Conservation (phyloP, 2,113 vertebrate genomes). For the Trogon surrucura region DNA sequence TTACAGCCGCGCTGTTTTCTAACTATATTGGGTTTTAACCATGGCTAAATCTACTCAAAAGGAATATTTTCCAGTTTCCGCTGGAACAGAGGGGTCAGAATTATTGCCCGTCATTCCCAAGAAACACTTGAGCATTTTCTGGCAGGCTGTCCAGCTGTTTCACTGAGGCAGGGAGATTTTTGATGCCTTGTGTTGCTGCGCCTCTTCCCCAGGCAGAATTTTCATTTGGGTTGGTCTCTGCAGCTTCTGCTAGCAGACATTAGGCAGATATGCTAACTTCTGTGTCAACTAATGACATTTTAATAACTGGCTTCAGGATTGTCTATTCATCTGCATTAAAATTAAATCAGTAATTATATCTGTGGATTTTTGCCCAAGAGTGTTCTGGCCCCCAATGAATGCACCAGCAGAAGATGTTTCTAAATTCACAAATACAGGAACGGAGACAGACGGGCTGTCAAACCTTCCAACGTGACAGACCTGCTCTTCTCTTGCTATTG, state of each 20-base stretch:
- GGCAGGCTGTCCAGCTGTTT: background rate
- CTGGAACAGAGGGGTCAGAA: background rate
- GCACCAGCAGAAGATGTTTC: background rate
- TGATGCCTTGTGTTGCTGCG: background rate
- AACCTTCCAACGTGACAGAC: background rate
- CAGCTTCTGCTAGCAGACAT: slow-evolving; percentile 36
- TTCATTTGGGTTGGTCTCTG: slow-evolving; percentile 13
- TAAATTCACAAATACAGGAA: background rate
- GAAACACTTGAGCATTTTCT: background rate
- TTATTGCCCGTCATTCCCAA: background rate
- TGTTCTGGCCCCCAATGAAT: slow-evolving; percentile 3
- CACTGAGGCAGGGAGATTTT: background rate
- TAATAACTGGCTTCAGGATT: slow-evolving; percentile 64
- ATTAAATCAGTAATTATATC: slow-evolving; percentile 65
- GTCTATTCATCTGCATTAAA: slow-evolving; percentile 63
- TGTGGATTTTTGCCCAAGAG: slow-evolving; percentile 50
- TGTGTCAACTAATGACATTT: slow-evolving; percentile 56
- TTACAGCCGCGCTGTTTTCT: background rate
- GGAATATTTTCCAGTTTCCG: background rate
- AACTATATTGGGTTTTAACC: background rate
- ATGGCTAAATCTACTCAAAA: background rate
- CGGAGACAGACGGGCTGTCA: background rate
- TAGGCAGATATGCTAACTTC: slow-evolving; percentile 42
- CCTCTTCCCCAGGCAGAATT: background rate
- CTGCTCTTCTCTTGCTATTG: background rate